phyloP scores from a whole-genome alignment of 2,797 vertebrate genomes.

The Scarus forsteni region DNA sequence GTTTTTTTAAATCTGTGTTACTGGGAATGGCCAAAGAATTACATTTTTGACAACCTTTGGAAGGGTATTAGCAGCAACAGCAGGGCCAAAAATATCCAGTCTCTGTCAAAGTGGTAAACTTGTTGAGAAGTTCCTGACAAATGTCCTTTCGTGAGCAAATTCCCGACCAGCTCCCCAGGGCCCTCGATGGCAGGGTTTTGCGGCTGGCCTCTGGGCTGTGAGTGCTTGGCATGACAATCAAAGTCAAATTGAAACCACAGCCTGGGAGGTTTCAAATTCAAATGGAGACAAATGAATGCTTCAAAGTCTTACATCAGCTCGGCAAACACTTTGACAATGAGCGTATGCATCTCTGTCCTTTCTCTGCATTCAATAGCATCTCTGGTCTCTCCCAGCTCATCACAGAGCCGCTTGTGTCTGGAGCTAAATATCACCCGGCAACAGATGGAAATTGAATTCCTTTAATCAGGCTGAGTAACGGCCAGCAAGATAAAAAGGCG shows the following conservation, averaged over 20 bases:
- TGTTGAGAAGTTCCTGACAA: constrained; percentile 21
- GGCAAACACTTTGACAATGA: constrained; percentile 52
- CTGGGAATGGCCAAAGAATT: no score
- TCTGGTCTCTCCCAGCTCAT: constrained; percentile 49
- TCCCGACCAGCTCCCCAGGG: constrained; percentile 29
- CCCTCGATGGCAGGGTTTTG: constrained; percentile 1
- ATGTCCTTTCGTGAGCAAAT: constrained; percentile 64
- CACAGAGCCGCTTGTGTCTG: constrained; percentile 69
- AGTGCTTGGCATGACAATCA: constrained; percentile 62
- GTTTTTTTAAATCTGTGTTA: no score
- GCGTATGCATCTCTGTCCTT: constrained; percentile 32
- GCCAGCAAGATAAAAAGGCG: constrained; percentile 46
- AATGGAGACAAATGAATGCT: constrained; percentile 39
- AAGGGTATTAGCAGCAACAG: background rate
- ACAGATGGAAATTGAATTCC: constrained; percentile 75
- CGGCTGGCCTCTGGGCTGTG: constrained; percentile 29
- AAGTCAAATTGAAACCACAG: constrained; percentile 55
- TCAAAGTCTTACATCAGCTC: constrained; percentile 58
- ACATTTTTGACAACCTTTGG: no score
- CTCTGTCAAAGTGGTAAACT: constrained; percentile 12
- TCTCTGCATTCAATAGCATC: constrained; percentile 47
- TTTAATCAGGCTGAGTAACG: constrained; percentile 66
- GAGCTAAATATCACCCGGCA: constrained; percentile 54
- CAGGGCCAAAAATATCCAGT: constrained; percentile 6
- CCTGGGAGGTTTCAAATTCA: constrained; percentile 12